Percentiles rank a stretch among this genome's conserved stretches.
Conservation (phyloP, 2,113 vertebrate genomes). For the Seriola aureovittata region DNA sequence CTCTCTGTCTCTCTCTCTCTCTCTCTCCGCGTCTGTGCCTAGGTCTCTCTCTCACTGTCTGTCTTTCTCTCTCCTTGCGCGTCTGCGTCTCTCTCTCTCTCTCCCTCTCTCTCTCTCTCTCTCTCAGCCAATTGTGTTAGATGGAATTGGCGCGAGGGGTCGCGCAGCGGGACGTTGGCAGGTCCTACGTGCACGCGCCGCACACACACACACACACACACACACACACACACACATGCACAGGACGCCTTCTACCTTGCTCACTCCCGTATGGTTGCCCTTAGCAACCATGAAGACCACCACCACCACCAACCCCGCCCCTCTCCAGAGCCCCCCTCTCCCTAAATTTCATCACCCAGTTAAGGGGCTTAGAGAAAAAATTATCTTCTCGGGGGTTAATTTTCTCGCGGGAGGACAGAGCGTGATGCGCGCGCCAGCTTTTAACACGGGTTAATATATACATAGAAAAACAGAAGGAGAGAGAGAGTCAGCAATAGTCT, state of each 20-base stretch:
- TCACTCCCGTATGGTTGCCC: slow-evolving; percentile 62
- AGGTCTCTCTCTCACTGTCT: slow-evolving; percentile 21
- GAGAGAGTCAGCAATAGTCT: slow-evolving; percentile 17
- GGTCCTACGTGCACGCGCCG: background rate
- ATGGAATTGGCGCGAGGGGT: slow-evolving; percentile 70
- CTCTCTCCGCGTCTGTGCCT: slow-evolving; percentile 8
- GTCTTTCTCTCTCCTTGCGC: slow-evolving; percentile 6
- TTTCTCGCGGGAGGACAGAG: background rate
- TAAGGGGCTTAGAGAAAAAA: slow-evolving; percentile 16
- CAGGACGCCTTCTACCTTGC: slow-evolving; percentile 16
- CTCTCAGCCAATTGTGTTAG: slow-evolving; percentile 55
- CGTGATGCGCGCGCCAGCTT: slow-evolving; percentile 4
- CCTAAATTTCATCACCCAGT: background rate
- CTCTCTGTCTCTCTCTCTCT: slow-evolving; percentile 24
- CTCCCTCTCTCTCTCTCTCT: slow-evolving; percentile 9
- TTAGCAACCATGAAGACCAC: slow-evolving; percentile 63
- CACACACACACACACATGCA: background rate
- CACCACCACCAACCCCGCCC: slow-evolving; percentile 43
- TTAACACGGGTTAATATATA: background rate
- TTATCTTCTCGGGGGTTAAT: slow-evolving; percentile 25
- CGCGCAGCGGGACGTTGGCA: slow-evolving; percentile 51
- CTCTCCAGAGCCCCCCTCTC: background rate
- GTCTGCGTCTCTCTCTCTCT: slow-evolving; percentile 17
- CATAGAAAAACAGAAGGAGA: background rate
- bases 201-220: background rate